Base-by-base conservation (phyloP, 1,140 invertebrate species). In the Halictus rubicundus region DNA sequence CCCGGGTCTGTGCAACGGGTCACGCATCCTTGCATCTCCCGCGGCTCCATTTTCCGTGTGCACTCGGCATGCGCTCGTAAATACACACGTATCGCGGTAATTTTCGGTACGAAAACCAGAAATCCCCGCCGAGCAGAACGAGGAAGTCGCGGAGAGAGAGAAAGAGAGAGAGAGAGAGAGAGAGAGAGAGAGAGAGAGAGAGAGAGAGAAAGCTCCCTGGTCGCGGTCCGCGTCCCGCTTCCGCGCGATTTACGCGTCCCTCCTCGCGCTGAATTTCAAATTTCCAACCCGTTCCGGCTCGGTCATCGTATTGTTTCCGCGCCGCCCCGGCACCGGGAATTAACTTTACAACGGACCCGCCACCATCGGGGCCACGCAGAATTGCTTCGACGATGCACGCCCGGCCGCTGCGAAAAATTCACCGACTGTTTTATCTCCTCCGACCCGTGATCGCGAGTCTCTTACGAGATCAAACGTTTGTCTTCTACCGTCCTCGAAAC, bases 231-330 rank as follows among this genome's bases (percentile, higher is more conserved):
- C 70, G 82, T 82, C 68, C 82, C 76, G 59, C 42, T 69, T 60
- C 68, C 80, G 71, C 82, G 80, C 86, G 88, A 90, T 90, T 91
- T 90, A 89, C 85, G 84, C 83, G 79, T 5, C 79, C 46, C 82
- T 74, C 73, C 86, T 76, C 85, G 77, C 54, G 80, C 42, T 83
- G 89, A 88, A 89, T 90, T 90, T 90, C 77, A 86, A 88, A 90
- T 90, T 90, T 88, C 83, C 42, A 46, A 86, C 80, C 81, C 83
- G 81, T 87, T 89, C 88, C 89, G 81, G 78, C 65, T 71, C 68
- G 37, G 82, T 52, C 77, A 57, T 79, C 78, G 72, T 65, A 78
- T 78, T 78, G 68, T 78, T 32, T 12, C 4, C 54, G 54, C 54
- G n/a, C 6, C 21, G n/a, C 6, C 8, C n/a, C 19, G 19, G 21